These are phyloP conservation scores for Mamestra configurata DNA, from an alignment of 1,140 invertebrate genomes.

Conservation along the genomic window DNA sequence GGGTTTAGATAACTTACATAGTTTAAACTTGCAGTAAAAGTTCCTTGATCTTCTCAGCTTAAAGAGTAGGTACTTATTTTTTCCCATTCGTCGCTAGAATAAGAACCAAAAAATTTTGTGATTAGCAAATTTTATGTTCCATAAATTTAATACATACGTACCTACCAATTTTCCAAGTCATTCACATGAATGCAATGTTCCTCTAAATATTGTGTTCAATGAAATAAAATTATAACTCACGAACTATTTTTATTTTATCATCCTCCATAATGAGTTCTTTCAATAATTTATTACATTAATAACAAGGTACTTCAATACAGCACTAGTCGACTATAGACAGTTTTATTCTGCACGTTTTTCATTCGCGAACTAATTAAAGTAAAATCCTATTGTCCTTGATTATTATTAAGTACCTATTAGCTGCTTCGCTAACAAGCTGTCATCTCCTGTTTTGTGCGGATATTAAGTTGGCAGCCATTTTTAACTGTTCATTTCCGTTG, in stretches of 20 bases:
- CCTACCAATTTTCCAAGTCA: too few relatives aligned
- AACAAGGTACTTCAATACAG: neutral
- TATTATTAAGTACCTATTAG: conserved; percentile 37
- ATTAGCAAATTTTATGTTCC: too few relatives aligned
- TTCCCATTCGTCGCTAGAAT: neutral
- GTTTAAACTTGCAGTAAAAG: neutral
- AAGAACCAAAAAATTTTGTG: too few relatives aligned
- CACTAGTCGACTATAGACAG: neutral
- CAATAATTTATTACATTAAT: neutral
- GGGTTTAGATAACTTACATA: too few relatives aligned
- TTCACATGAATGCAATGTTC: too few relatives aligned
- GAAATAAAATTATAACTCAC: neutral
- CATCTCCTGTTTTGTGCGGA: conserved; percentile 22
- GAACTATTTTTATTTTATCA: neutral
- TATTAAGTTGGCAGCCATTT: conserved; percentile 23
- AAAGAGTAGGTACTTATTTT: neutral
- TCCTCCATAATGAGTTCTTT: too few relatives aligned
- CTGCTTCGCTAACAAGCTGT: conserved; percentile 20
- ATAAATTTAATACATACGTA: too few relatives aligned
- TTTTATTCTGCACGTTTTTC: neutral
- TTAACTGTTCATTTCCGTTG: conserved; percentile 20
- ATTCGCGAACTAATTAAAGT: conserved; percentile 27
- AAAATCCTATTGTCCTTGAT: conserved; percentile 40
- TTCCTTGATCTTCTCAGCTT: neutral
- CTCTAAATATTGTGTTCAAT: neutral